Base-by-base conservation (phyloP, 2,797 vertebrate species). In the Lacerta viridis region DNA sequence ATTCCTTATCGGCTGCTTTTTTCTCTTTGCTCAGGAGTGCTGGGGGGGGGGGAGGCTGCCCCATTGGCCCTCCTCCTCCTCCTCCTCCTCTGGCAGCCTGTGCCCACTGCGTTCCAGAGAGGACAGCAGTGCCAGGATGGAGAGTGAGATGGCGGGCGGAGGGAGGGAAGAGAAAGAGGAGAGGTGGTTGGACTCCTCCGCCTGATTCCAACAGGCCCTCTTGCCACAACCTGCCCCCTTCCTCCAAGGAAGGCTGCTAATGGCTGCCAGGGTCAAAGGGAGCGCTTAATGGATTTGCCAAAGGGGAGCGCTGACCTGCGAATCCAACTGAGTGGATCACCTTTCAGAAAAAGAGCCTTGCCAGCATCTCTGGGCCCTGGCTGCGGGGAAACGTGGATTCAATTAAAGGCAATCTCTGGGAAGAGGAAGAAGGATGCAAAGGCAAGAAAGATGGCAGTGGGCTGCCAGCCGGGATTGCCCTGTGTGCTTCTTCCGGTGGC, bases 281-380 rank as follows among this genome's bases (percentile, higher is more conserved):
- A 87, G 89, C 76, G 75, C 82, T 84, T 90, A 87, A 90, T 90
- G 43, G 89, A 69, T 77, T 33, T 81, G 89, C 77, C 9, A 23
- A 33, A 4, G n/a, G 77, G 64, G 61, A 61, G 69, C 17, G n/a
- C 20, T 71, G 78, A 82, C 86, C 89, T 36, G 64, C 5, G 33
- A 36, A 61, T 77, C 36, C 50, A 23, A 55, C 77, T n/a, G 20
- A 36, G 64, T 76, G 64, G 86, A 78, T 85, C 76, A 36, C 83
- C 72, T 85, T 88, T 85, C 89, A 77, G 36, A 7, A 20, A 29
- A 20, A 64, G 27, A 25, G 36, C 83, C 20, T 4, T 3, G 78
- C 78, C n/a, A 41, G 46, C 46, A 15, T 9, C 76, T 20, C 41
- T 18, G 9, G 17, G 59, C 7, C 81, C 85, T 1, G 17, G 27